Evolutionary conservation across 2,888 invertebrate genomes (phyloP), one percentile per base, ranked within the genome.

Genomic region (Amorpha juglandis): DNA sequence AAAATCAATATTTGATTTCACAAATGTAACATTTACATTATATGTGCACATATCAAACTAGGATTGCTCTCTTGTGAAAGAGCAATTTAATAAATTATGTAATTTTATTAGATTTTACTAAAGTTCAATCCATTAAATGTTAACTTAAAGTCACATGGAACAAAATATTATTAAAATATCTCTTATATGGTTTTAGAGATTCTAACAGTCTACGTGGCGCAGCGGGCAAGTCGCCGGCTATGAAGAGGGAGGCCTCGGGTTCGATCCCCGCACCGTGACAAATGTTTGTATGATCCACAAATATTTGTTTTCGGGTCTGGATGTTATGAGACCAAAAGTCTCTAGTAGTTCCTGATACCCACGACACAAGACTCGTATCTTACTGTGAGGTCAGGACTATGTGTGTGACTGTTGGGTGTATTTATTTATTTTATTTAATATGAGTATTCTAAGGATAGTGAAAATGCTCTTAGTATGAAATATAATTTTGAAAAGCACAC

Each of bases 21-120:
- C 52, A 52, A 50, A 50, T 50, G 50, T 19, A 6, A 33, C 52
- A 52, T 52, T 52, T 33, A 19, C 19, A 33, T 52, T 33, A 52
- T 33, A 52, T 33, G 52, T 14, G 27, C 27, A 0, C 21, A 14
- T 14, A 52, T 52, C 33, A 52, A 52, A 27, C 11, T 4, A 0
- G 27, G 14, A 52, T 52, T 52, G 52, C 52, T 52, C 12, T 52
- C 52, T 52, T 6, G 52, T 50, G 52, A 52, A 52, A 52, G 27
- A 33, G 52, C 52, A 33, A 50, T 50, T 50, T 27, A 33, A 14
- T 52, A 27, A 52, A 27, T 52, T 33, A 52, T 33, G 52, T 52
- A 3, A 51, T 51, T 21, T 14, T 52, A 52, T 52, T 52, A 14
- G 7, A 33, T 52, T 52, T 52, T 14, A 21, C 21, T 52, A 27